Evolutionary conservation across 2,797 vertebrate genomes (phyloP).

Genomic region (Apodemus agrarius): DNA sequence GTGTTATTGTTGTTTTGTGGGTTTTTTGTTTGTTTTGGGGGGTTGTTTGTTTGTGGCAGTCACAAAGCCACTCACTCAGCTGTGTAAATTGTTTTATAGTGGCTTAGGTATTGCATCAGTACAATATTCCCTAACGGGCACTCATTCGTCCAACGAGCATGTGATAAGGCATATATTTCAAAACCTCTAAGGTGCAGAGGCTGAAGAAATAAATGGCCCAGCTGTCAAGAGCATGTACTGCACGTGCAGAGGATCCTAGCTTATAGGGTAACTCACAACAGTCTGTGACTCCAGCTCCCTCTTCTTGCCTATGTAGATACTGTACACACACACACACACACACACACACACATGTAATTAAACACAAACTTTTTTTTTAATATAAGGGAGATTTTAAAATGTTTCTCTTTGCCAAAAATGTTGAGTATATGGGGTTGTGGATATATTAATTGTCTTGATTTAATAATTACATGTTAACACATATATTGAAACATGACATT

Average conservation of each 20-base stretch:
- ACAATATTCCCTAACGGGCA: background rate
- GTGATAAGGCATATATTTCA: background rate
- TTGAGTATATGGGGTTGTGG: background rate
- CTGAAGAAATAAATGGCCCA: background rate
- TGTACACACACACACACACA: background rate
- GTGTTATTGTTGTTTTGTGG: background rate
- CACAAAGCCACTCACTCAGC: background rate
- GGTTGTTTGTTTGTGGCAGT: background rate
- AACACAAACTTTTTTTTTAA: background rate
- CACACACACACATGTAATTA: background rate
- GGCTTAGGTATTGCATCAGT: background rate
- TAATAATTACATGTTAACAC: background rate
- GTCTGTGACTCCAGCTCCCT: background rate
- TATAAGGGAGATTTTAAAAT: background rate
- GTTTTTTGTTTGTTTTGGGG: background rate
- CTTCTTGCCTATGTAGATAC: background rate
- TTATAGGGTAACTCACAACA: background rate
- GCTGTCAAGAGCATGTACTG: background rate
- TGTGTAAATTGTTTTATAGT: slow-evolving; percentile 31
- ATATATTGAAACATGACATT: background rate
- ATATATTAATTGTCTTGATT: background rate
- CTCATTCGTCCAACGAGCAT: background rate
- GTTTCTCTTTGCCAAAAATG: background rate
- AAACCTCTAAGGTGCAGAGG: background rate
- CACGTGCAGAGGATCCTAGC: no score